Evolutionary conservation across 1,140 invertebrate genomes (phyloP).

Genomic region (Bombus affinis): DNA sequence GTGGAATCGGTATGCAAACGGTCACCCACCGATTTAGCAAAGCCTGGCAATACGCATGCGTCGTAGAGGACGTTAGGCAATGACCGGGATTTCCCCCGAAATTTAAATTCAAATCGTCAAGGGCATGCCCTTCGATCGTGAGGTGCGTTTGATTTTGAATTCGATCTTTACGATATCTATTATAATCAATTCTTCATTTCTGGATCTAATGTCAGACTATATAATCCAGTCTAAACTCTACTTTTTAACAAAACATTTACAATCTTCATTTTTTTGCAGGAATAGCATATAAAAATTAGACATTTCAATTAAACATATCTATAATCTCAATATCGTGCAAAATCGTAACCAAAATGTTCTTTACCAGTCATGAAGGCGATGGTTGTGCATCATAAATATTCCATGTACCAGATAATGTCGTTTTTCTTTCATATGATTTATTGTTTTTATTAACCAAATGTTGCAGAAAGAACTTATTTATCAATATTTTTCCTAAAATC

Average conservation of each 20-base stretch:
- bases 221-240: not conserved
- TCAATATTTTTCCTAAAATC: constrained; percentile 8
- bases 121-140: constrained; percentile 6
- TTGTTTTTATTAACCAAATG: not conserved
- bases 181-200: not conserved
- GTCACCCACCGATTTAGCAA: not conserved
- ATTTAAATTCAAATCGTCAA: constrained; percentile 34
- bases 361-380: not conserved
- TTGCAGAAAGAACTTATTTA: not conserved
- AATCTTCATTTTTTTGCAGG: not conserved
- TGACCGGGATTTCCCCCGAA: constrained; percentile 4
- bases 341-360: not conserved
- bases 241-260: not conserved
- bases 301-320: not conserved
- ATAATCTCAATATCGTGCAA: not conserved
- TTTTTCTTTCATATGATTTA: not conserved
- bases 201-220: not conserved
- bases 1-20: constrained; percentile 19
- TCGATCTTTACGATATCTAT: not conserved
- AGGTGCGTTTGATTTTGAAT: not conserved
- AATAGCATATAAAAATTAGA: not conserved
- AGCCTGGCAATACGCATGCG: not conserved
- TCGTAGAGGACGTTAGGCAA: not conserved
- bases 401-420: no score
- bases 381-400: not conserved